A percentile compares a stretch with the other conserved stretches of the same genome.
These are phyloP conservation scores for Phoenicopterus ruber DNA, from an alignment of 2,113 vertebrate genomes.

Conservation along the genomic window DNA sequence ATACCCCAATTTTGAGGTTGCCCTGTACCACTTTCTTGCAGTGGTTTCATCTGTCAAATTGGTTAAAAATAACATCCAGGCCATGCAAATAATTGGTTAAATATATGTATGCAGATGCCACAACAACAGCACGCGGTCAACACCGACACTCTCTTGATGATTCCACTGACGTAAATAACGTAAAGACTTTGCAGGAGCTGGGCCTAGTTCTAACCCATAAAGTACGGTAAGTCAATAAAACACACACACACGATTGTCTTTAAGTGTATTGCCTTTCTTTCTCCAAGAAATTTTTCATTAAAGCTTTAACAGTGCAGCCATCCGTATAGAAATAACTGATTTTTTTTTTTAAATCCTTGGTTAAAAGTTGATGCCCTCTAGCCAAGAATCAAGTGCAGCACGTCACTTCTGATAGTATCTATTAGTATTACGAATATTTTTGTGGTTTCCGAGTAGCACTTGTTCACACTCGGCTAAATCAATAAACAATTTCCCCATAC, in stretches of 20 bases:
- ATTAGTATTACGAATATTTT: neutral
- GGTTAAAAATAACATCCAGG: neutral
- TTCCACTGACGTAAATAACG: neutral
- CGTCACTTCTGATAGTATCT: neutral
- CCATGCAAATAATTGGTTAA: neutral
- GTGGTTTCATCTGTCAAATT: neutral
- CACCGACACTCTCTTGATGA: neutral
- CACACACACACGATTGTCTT: neutral
- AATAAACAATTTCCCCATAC: conserved; percentile 41
- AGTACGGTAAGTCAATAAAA: neutral
- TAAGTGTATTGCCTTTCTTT: neutral
- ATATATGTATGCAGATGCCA: neutral
- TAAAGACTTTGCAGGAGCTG: neutral
- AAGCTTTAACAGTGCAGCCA: neutral
- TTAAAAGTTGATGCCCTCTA: conserved; percentile 11
- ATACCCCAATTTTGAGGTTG: neutral
- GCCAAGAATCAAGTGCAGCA: neutral
- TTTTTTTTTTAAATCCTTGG: neutral
- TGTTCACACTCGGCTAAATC: conserved; percentile 42
- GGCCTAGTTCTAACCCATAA: neutral
- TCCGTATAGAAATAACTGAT: neutral
- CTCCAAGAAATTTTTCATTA: neutral
- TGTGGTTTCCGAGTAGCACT: neutral
- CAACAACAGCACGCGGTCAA: neutral
- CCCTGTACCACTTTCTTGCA: neutral